These are phyloP conservation scores for Rhyacichthys aspro DNA, from an alignment of 2,797 vertebrate genomes.

Conservation along the genomic window DNA sequence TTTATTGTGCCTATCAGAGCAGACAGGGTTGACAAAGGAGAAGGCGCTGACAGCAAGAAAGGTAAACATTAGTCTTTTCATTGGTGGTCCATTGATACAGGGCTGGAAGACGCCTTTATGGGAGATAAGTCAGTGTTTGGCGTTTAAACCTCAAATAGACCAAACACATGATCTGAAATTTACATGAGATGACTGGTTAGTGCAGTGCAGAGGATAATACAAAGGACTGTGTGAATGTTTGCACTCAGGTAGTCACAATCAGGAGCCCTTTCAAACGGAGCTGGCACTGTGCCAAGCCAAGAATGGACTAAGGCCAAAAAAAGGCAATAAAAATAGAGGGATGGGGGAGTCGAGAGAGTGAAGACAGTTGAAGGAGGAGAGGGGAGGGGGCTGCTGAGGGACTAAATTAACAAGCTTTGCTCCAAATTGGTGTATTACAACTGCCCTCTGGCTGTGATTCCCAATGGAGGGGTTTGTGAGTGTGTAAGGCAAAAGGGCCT, in stretches of 20 bases:
- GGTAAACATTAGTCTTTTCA: slow-evolving; percentile 33
- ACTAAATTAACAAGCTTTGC: slow-evolving; percentile 74
- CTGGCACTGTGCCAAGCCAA: slow-evolving; percentile 49
- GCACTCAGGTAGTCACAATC: slow-evolving; percentile 44
- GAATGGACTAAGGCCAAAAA: slow-evolving; percentile 57
- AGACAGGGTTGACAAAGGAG: slow-evolving; percentile 18
- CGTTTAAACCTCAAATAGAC: slow-evolving; percentile 16
- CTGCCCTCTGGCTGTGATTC: slow-evolving; percentile 71
- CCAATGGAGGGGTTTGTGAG: slow-evolving; percentile 52
- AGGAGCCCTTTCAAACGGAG: slow-evolving; percentile 45
- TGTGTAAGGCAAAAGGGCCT: slow-evolving; percentile 47
- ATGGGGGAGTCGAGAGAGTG: slow-evolving; percentile 3
- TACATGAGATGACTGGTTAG: slow-evolving; percentile 6
- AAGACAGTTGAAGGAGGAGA: slow-evolving; percentile 38
- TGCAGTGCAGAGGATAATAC: slow-evolving; percentile 18
- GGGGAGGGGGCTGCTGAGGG: slow-evolving; percentile 30
- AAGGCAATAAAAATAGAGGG: slow-evolving; percentile 58
- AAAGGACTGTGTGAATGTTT: not conserved
- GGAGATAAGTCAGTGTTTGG: slow-evolving; percentile 14
- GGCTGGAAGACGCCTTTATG: slow-evolving; percentile 17
- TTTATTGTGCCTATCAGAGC: slow-evolving; percentile 49
- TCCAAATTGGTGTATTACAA: slow-evolving; percentile 76
- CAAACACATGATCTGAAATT: slow-evolving; percentile 4
- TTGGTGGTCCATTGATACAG: slow-evolving; percentile 29
- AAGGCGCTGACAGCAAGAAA: slow-evolving; percentile 9